phyloP scores from a whole-genome alignment of 1,140 invertebrate species.

The Drosophila oshimai region DNA sequence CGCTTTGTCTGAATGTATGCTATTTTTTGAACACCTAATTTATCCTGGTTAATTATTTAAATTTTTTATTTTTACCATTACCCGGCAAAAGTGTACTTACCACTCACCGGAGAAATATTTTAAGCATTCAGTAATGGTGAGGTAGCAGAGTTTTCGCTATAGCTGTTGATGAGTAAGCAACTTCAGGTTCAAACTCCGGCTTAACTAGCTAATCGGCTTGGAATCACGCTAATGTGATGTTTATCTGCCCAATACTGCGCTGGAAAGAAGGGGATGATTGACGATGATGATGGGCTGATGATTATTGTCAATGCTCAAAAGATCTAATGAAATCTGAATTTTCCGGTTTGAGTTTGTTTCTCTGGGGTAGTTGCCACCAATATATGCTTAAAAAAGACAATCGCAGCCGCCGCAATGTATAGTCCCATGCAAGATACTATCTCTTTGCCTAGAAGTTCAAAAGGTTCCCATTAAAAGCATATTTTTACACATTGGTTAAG shows the following conservation, averaged over 20 bases:
- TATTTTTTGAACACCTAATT: not conserved
- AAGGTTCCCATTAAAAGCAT: constrained; percentile 49
- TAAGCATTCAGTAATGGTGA: constrained; percentile 12
- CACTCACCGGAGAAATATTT: not conserved
- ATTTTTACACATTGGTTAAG: constrained; percentile 17
- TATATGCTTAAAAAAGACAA: not conserved
- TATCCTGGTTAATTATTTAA: not conserved
- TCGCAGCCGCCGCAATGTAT: constrained; percentile 20
- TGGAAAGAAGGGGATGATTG: constrained; percentile 16
- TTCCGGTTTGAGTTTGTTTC: not conserved
- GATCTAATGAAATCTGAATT: constrained; percentile 46
- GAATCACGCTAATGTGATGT: constrained; percentile 66
- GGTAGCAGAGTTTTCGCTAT: constrained; percentile 16
- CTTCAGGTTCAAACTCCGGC: constrained; percentile 2
- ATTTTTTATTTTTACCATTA: not conserved
- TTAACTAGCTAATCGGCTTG: constrained; percentile 53
- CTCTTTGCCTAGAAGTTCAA: constrained; percentile 23
- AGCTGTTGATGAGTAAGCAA: constrained; percentile 30
- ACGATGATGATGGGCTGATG: constrained; percentile 18
- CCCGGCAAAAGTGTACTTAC: not conserved
- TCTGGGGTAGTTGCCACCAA: constrained; percentile 9
- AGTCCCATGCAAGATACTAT: constrained; percentile 36
- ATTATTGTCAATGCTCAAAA: constrained; percentile 15
- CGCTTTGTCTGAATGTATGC: not conserved
- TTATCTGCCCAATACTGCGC: constrained; percentile 36